Base-by-base conservation (phyloP, 1,140 invertebrate genomes). In the Drosophila nebulosa region DNA sequence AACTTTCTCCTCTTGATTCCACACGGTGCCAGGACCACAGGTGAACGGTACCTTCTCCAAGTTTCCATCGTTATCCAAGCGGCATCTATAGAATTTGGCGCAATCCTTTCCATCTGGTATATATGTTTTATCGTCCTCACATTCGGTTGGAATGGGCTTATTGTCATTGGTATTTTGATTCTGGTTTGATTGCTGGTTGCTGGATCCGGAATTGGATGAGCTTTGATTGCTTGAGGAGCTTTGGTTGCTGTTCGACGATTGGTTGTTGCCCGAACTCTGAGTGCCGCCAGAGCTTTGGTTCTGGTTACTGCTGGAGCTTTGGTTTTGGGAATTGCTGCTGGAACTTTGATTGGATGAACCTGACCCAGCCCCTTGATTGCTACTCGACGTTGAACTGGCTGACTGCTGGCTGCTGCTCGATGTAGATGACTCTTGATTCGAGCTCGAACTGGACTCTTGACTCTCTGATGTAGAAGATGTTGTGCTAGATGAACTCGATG, bases 51-150 rank as follows among this genome's bases (percentile, higher is more conserved):
- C 93, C 68, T 91, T 93, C 18, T 86, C 93, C 39, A 92, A 93
- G 1, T 90, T 92, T 16, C 92, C 92, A 30, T 92, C 79, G 0
- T 93, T 93, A 63, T 94, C 90, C 52, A 92, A 83, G 0, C 95
- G 93, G 89, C 95, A 96, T 88, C 95, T 92, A 69, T 95, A 95
- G 79, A 96, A 96, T 67, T 95, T 95, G 53, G 89, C 16, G 81
- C 91, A 90, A 93, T 93, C 32, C 81, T 91, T 22, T n/a, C 65
- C 90, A 42, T 91, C 84, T 4, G 84, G 76, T 5, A 91, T 89
- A 30, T 91, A 91, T 1, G 90, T 91, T 24, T 89, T 90, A n/a
- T 91, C 78, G 72, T 90, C 69, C n/a, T 92, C 93, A 64, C 93
- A 94, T 86, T 93, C 92, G 1, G 74, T 65, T 3, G 66, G 72